Evolutionary conservation across 2,797 vertebrate genomes (phyloP), one percentile per base, ranked within the genome.

Genomic region (Danio choprae): DNA sequence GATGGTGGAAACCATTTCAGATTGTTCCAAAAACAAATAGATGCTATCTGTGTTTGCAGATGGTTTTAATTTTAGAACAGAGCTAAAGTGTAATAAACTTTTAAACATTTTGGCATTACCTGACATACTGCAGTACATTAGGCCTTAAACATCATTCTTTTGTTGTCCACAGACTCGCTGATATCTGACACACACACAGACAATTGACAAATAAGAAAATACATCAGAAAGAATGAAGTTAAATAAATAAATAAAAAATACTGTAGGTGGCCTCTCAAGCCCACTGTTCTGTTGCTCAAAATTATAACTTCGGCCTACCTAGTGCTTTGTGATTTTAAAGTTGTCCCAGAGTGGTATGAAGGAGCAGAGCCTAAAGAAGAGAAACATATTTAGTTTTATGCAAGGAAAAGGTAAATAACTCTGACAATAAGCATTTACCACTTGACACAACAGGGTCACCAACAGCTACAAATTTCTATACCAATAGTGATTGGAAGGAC

Each of bases 81-180:
- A 68, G 41, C 22, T 15, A 72, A n/a, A 18, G 40, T 60, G 18
- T 56, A 11, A 11, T 2, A 2, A 12, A 20, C 22, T 58, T 58
- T 58, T 12, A 20, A 38, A 16, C 38, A 36, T 7, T 15, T 7
- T 36, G 40, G 7, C 16, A 90, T 90, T 85, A 95, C 94, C 93
- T 94, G 94, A 95, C 94, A 95, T 95, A 90, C 91, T 94, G 93
- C 87, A 89, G 90, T 88, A 88, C 84, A 91, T 94, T 88, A 95
- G 81, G 92, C 91, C 85, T 88, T 83, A 86, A 90, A 87, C 87
- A 83, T 91, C 92, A 92, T 94, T 90, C 90, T 93, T 89, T 88
- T 86, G 86, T 87, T 87, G 85, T 89, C 90, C 86, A 87, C 89
- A 86, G 89, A 90, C 92, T 88, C 90, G 87, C 91, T 86, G 85